Evolutionary conservation across 2,888 invertebrate species (phyloP).

Genomic region (Acrocera orbiculus): DNA sequence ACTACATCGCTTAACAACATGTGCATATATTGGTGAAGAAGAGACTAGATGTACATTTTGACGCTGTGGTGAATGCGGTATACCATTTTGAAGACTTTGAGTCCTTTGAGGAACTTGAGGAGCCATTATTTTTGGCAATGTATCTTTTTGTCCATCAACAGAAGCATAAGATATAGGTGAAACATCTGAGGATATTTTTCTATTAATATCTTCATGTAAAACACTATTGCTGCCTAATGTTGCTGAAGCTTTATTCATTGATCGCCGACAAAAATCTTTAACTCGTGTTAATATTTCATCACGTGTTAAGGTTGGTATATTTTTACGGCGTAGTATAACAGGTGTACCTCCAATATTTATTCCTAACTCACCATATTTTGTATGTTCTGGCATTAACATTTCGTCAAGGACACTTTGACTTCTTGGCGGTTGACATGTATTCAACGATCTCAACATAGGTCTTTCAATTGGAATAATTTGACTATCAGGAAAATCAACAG

Average conservation of each 20-base stretch:
- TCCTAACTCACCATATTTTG: constrained; percentile 20
- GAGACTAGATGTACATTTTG: neutral
- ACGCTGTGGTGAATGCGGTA: constrained; percentile 3
- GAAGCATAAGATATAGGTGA: constrained; percentile 29
- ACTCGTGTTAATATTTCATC: constrained; percentile 29
- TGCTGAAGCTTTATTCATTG: constrained; percentile 20
- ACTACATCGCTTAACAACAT: constrained; percentile 26
- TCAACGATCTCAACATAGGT: constrained; percentile 3
- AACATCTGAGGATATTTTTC: constrained; percentile 18
- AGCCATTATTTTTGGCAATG: constrained; percentile 15
- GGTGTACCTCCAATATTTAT: constrained; percentile 15
- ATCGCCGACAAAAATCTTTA: constrained; percentile 29
- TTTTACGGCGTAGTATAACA: constrained; percentile 11
- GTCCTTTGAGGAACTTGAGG: constrained; percentile 27
- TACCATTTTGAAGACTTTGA: constrained; percentile 20
- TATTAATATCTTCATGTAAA: constrained; percentile 16
- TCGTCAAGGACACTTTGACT: constrained; percentile 28
- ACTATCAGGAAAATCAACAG: constrained; percentile 12
- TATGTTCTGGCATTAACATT: constrained; percentile 15
- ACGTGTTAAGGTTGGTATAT: constrained; percentile 17
- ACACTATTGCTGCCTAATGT: constrained; percentile 10
- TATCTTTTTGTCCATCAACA: constrained; percentile 18
- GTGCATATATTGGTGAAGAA: constrained; percentile 25
- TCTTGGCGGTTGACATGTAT: constrained; percentile 16
- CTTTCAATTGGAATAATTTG: constrained; percentile 5